A percentile compares a stretch with the other conserved stretches of the same genome.
phyloP scores from a whole-genome alignment of 2,113 vertebrate genomes.

The Lathamus discolor region DNA sequence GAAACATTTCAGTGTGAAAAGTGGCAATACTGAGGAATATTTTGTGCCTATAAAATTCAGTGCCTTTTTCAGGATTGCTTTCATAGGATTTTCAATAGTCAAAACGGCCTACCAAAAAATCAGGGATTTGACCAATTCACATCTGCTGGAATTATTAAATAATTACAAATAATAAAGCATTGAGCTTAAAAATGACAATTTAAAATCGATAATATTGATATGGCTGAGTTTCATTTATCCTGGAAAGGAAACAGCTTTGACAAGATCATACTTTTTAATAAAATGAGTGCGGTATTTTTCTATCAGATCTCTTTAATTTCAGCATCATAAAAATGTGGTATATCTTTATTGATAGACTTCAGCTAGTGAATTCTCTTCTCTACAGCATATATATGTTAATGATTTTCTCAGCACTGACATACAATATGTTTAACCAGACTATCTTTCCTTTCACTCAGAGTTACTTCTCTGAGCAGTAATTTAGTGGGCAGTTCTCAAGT shows the following conservation, averaged over 20 bases:
- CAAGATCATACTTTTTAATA: constrained; percentile 42
- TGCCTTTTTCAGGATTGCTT: neutral
- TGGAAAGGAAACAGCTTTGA: constrained; percentile 51
- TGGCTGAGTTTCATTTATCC: constrained; percentile 18
- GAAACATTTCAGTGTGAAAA: neutral
- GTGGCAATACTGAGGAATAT: neutral
- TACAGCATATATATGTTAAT: constrained; percentile 51
- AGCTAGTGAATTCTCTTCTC: constrained; percentile 37
- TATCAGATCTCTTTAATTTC: constrained; percentile 53
- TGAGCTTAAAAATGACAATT: constrained; percentile 24
- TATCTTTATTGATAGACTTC: constrained; percentile 62
- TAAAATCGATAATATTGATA: constrained; percentile 50
- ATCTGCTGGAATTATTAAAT: constrained; percentile 31
- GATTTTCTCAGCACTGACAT: constrained; percentile 57
- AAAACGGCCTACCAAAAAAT: neutral
- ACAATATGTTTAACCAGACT: constrained; percentile 44
- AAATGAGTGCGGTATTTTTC: constrained; percentile 39
- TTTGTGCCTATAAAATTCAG: neutral
- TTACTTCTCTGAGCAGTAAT: constrained; percentile 57
- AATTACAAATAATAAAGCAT: constrained; percentile 55
- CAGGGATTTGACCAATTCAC: neutral
- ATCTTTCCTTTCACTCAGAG: constrained; percentile 45
- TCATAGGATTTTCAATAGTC: neutral
- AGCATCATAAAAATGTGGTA: constrained; percentile 51
- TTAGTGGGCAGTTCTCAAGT: constrained; percentile 59